phyloP scores from a whole-genome alignment of 2,113 vertebrate genomes.

The Mandrillus leucophaeus region DNA sequence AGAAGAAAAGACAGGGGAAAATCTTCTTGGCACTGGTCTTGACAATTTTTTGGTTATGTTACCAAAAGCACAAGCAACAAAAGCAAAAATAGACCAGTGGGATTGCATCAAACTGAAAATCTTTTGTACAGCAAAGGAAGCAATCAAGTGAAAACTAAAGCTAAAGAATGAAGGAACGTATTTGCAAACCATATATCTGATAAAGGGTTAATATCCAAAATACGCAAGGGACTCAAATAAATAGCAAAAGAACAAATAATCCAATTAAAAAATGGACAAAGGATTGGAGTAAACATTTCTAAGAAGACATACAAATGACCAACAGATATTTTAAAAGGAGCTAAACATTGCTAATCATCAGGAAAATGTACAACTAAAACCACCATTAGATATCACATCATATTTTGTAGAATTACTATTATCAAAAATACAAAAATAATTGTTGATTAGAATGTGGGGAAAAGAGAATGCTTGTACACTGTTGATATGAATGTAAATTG shows the following conservation, averaged over 20 bases:
- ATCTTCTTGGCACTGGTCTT: background rate
- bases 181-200: background rate
- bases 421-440: background rate
- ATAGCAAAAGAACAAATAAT: background rate
- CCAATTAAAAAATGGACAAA: background rate
- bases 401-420: background rate
- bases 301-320: background rate
- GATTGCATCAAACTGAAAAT: background rate
- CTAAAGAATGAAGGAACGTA: background rate
- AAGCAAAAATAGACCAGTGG: background rate
- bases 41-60: no score
- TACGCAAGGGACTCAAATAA: background rate
- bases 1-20: background rate
- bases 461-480: background rate
- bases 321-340: background rate
- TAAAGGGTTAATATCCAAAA: background rate
- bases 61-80: background rate
- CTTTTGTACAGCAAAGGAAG: background rate
- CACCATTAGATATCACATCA: background rate
- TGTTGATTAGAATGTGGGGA: background rate
- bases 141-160: background rate
- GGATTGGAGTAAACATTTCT: background rate
- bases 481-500: background rate
- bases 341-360: background rate
- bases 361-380: background rate